Base-by-base conservation (phyloP, 2,797 vertebrate genomes). In the Atherinosoma microstoma region DNA sequence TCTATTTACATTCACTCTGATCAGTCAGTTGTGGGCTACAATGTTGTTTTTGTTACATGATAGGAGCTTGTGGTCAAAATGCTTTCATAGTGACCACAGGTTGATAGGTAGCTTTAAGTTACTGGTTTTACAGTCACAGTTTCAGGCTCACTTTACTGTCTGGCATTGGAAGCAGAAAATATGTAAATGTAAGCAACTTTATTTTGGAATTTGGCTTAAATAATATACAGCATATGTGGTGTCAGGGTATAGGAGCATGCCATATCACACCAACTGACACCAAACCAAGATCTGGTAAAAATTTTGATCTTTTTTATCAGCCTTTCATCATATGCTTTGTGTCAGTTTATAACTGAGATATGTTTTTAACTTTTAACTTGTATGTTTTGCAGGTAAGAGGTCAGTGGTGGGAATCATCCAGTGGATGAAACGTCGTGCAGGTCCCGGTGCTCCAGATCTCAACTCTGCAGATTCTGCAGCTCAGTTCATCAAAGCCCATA, bases 371-470 rank as follows among this genome's bases (percentile, higher is more conserved):
- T 29, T 27, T 27, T 2, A 18, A 47, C 4, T 75, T 72, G 20
- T 68, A 27, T 75, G 11, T 76, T 71, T 53, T 58, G 58, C 81
- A 98, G 97, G 96, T 65, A 94, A 94, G 70, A 89, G 91, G 83
- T 86, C 95, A 3, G 76, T 76, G 0, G 56, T 82, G 56, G 94
- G 92, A 30, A 95, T 99, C 0, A 83, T 93, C 15, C 87, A 84
- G 63, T 99, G 97, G 97, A 53, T 98, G 90, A 92, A 91, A 82
- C 93, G 95, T 1, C 94, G 89, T 1, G 38, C 90, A 0, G 92
- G 94, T 0, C 89, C 96, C 2, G 93, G 94, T 0, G 84, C 94
- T n/a, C 38, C 34, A 0, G 62, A 66, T 32, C 93, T 98, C 12
- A 84, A 93, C 42, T 91, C 94, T 0, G 60, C 78, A 0, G 77